Conservation (phyloP, 2,113 vertebrate species). For the Camarhynchus parvulus region DNA sequence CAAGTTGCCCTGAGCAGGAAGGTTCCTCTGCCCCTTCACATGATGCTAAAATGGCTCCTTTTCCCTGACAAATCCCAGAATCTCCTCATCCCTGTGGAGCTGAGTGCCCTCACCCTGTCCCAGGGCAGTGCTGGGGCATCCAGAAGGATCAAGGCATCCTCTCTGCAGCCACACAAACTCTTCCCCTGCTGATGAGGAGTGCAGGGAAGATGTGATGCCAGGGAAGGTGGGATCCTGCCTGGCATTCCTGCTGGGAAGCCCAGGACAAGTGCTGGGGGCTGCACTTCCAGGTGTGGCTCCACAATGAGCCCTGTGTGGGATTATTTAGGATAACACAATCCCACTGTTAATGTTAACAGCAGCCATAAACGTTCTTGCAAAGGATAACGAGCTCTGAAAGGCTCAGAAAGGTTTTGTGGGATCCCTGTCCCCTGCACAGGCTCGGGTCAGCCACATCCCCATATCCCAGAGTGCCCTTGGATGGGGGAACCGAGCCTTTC, state of each 20-base stretch:
- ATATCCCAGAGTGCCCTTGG: neutral
- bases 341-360: neutral
- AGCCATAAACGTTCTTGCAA: neutral
- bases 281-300: neutral
- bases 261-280: neutral
- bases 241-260: neutral
- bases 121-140: neutral
- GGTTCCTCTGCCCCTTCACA: neutral
- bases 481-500: fast-evolving
- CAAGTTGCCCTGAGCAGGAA: neutral
- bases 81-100: neutral
- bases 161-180: neutral
- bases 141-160: neutral
- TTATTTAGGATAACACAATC: neutral
- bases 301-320: neutral
- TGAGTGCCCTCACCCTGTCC: neutral
- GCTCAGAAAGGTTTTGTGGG: neutral
- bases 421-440: neutral
- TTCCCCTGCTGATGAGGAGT: neutral
- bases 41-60: neutral
- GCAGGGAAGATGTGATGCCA: neutral
- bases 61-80: neutral
- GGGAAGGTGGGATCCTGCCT: neutral
- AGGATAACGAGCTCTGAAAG: neutral
- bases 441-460: neutral